Percentiles rank a stretch among this genome's conserved stretches.
phyloP scores from a whole-genome alignment of 2,797 vertebrate genomes.

The Paramormyrops hopkinsi region DNA sequence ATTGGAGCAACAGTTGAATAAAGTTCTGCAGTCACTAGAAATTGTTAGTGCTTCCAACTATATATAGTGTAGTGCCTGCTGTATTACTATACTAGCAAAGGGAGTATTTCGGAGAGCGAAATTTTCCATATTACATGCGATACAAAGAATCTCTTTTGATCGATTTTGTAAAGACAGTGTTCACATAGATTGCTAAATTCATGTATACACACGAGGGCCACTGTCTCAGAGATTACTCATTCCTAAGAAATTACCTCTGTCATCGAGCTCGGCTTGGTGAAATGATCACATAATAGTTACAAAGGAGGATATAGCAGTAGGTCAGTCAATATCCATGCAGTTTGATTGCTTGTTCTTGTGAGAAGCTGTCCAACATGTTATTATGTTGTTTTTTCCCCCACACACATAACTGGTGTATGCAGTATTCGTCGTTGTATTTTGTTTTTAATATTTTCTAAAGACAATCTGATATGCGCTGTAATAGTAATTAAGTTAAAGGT shows the following conservation, averaged over 20 bases:
- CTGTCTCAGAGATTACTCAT: background rate
- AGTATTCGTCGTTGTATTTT: background rate
- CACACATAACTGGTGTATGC: background rate
- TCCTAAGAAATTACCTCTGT: constrained; percentile 3
- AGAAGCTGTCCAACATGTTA: background rate
- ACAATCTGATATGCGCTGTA: background rate
- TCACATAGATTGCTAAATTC: background rate
- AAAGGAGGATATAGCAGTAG: background rate
- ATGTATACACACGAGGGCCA: background rate
- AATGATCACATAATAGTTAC: constrained; percentile 8
- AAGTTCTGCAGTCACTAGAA: background rate
- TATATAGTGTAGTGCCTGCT: background rate
- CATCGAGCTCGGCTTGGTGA: background rate
- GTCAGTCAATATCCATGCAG: background rate
- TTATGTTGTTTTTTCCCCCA: background rate
- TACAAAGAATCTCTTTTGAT: background rate
- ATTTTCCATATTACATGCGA: background rate
- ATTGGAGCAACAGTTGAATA: background rate
- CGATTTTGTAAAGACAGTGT: constrained; percentile 8
- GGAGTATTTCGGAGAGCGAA: background rate
- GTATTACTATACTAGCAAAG: background rate
- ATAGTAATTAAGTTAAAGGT: background rate
- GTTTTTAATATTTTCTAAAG: too few species aligned
- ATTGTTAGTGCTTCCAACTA: background rate
- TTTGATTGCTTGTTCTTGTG: background rate